phyloP scores from a whole-genome alignment of 2,113 vertebrate genomes.

The Callithrix jacchus region DNA sequence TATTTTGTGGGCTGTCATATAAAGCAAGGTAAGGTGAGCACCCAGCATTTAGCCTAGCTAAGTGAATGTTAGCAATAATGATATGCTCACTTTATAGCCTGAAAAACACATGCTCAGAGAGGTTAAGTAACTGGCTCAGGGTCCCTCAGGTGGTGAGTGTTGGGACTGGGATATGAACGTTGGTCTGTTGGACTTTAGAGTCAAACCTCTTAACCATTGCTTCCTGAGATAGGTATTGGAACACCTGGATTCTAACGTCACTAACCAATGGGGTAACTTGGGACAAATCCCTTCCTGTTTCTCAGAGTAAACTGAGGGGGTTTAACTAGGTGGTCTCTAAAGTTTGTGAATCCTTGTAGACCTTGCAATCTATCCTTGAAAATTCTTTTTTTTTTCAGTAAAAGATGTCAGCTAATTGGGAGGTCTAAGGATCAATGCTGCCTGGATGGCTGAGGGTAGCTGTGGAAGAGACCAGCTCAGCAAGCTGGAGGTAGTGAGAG shows the following conservation, averaged over 20 bases:
- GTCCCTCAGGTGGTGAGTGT: neutral
- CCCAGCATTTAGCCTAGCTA: neutral
- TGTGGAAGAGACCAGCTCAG: conserved; percentile 49
- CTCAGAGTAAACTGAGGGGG: neutral
- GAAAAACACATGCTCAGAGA: neutral
- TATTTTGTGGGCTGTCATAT: neutral
- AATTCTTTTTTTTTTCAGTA: neutral
- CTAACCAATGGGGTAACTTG: neutral
- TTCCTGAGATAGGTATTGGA: neutral
- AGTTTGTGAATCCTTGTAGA: neutral
- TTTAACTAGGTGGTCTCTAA: neutral
- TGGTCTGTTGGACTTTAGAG: neutral
- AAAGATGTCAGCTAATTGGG: conserved; percentile 10
- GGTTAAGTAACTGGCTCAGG: neutral
- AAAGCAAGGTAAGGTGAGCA: neutral
- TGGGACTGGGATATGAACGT: neutral
- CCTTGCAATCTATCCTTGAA: neutral
- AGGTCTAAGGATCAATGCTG: neutral
- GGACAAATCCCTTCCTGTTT: neutral
- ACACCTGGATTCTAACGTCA: neutral
- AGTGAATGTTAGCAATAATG: neutral
- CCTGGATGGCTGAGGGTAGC: conserved; percentile 27
- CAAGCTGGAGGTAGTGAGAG: neutral
- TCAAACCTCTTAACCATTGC: neutral
- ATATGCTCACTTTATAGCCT: neutral